A percentile compares a stretch with the other conserved stretches of the same genome.
Conservation (phyloP, 2,888 invertebrate species). For the Carcina quercana region DNA sequence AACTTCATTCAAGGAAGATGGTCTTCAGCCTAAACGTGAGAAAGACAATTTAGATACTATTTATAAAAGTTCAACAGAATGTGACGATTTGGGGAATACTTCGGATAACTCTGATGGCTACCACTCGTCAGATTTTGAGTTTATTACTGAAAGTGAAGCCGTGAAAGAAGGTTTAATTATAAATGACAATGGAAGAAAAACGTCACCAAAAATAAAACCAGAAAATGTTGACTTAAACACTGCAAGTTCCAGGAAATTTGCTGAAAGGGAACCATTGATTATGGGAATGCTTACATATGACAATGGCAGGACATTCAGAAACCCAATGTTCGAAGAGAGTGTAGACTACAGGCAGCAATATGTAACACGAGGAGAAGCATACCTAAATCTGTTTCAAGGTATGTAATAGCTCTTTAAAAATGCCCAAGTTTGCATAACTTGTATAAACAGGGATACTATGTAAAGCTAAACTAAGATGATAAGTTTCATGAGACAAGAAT, state of each 20-base stretch:
- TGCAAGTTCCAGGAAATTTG: not conserved
- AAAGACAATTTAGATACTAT: constrained; percentile 5
- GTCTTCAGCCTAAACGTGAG: not conserved
- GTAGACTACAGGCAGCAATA: no score
- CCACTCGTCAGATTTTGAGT: constrained; percentile 56
- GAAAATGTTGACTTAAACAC: constrained; percentile 2
- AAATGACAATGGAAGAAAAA: constrained; percentile 15
- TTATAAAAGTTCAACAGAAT: constrained; percentile 1
- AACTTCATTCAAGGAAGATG: not conserved
- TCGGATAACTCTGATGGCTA: constrained; percentile 28
- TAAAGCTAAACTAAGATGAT: no score
- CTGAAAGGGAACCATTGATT: no score
- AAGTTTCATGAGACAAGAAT: no score
- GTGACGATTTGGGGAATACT: constrained; percentile 13
- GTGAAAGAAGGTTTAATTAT: constrained; percentile 23
- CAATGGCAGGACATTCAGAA: no score
- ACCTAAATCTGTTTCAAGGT: constrained; percentile 35
- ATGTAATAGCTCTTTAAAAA: no score
- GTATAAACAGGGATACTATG: no score
- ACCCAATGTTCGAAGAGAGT: no score
- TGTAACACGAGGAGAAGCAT: constrained; percentile 30
- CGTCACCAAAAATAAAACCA: no score
- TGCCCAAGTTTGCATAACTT: no score
- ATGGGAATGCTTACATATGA: no score
- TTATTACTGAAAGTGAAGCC: constrained; percentile 50